Evolutionary conservation across 1,140 invertebrate species (phyloP).

Genomic region (Lethrus apterus): DNA sequence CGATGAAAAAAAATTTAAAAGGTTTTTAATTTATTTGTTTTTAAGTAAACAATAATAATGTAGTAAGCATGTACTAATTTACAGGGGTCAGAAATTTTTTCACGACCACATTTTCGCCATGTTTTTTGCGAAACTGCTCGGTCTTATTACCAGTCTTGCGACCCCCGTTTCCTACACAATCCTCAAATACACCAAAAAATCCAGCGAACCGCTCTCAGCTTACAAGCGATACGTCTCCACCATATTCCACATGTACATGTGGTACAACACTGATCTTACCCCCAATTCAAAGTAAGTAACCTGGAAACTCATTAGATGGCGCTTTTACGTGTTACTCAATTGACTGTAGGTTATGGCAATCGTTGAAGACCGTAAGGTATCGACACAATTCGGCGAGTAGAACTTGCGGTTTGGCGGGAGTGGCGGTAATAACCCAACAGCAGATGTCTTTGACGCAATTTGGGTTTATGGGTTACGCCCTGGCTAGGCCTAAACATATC

Average conservation of each 20-base stretch:
- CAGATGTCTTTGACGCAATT: constrained; percentile 76
- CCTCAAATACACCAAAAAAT: constrained; percentile 54
- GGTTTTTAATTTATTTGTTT: too few species aligned
- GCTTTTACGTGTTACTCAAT: constrained; percentile 16
- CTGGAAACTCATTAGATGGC: neutral
- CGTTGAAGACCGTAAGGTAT: constrained; percentile 54
- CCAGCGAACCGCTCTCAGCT: constrained; percentile 51
- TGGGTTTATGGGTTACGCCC: constrained; percentile 70
- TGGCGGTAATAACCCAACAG: constrained; percentile 53
- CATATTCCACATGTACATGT: constrained; percentile 56
- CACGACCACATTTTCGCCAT: constrained; percentile 49
- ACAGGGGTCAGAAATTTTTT: constrained; percentile 55
- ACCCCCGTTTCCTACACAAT: constrained; percentile 55
- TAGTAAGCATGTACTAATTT: too few species aligned
- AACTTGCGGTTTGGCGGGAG: constrained; percentile 42
- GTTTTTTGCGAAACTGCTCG: constrained; percentile 48
- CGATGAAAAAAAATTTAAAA: constrained; percentile 11
- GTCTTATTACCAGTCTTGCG: constrained; percentile 54
- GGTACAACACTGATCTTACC: constrained; percentile 57
- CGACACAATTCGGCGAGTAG: constrained; percentile 51
- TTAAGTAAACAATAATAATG: too few species aligned
- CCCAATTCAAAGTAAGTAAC: constrained; percentile 44
- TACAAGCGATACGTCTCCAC: constrained; percentile 67
- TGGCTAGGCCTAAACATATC: constrained; percentile 56
- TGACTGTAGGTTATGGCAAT: constrained; percentile 48